Conservation (phyloP, 2,888 invertebrate species). For the Tetheella fluctuosa region DNA sequence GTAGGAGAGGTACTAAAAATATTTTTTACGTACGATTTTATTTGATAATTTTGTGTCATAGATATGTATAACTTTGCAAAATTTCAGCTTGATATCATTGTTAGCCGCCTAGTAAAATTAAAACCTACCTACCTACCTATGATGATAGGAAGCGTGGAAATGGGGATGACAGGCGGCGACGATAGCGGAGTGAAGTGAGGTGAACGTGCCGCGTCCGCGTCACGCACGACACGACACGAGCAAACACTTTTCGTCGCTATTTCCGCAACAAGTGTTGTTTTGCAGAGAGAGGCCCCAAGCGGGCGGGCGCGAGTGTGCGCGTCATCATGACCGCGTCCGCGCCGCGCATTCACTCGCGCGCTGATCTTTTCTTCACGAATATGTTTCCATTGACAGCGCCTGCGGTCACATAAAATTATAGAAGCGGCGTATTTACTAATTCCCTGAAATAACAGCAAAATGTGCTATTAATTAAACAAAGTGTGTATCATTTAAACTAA, state of each 20-base stretch:
- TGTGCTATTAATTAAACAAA: too few relatives aligned
- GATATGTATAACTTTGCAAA: too few relatives aligned
- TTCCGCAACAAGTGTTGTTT: conserved; percentile 83
- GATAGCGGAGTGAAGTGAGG: conserved; percentile 40
- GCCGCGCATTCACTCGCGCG: too few relatives aligned
- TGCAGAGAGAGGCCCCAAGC: conserved; percentile 76
- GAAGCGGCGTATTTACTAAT: too few relatives aligned
- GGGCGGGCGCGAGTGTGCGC: conserved; percentile 58
- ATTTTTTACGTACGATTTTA: too few relatives aligned
- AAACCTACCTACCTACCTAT: not conserved
- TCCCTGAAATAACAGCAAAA: too few relatives aligned
- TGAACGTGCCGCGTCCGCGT: conserved; percentile 56
- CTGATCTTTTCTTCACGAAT: conserved; percentile 6
- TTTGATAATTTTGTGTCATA: too few relatives aligned
- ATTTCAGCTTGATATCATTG: too few relatives aligned
- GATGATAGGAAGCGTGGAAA: conserved; percentile 30
- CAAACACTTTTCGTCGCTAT: conserved; percentile 74
- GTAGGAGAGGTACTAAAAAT: too few relatives aligned
- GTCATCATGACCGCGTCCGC: conserved; percentile 29
- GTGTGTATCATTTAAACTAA: too few relatives aligned
- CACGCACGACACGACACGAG: conserved; percentile 33
- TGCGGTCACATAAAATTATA: not conserved
- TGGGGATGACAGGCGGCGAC: conserved; percentile 33
- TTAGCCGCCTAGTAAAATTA: too few relatives aligned
- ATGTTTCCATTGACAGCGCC: not conserved